These are phyloP conservation scores for Acleris literana DNA, from an alignment of 2,888 invertebrate species.

Conservation along the genomic window DNA sequence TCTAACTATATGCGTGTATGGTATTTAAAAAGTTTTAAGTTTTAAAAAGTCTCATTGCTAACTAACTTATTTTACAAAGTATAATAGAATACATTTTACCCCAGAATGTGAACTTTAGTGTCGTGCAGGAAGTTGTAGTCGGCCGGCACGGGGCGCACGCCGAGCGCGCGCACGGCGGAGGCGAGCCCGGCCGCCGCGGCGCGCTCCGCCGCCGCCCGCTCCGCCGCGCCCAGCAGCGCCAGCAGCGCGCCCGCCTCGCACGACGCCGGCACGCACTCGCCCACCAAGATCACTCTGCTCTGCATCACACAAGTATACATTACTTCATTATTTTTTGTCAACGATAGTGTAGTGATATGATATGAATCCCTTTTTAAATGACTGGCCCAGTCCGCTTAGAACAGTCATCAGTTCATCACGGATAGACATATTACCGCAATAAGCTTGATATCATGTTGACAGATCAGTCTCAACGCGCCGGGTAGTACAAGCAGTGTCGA, in stretches of 20 bases:
- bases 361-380: too few relatives aligned
- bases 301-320: slow-evolving; percentile 51
- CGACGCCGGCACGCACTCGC: slow-evolving; percentile 89
- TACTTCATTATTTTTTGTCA: not conserved
- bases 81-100: slow-evolving; percentile 79
- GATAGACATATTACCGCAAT: too few relatives aligned
- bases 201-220: slow-evolving; percentile 59
- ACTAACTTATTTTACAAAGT: too few relatives aligned
- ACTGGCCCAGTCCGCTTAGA: too few relatives aligned
- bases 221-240: slow-evolving; percentile 63
- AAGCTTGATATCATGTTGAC: too few relatives aligned
- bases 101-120: slow-evolving; percentile 86
- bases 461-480: too few relatives aligned
- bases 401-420: too few relatives aligned
- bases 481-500: too few relatives aligned
- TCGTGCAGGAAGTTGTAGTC: slow-evolving; percentile 85
- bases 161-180: slow-evolving; percentile 78
- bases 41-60: too few relatives aligned
- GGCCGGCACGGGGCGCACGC: slow-evolving; percentile 88
- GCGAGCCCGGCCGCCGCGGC: slow-evolving; percentile 65
- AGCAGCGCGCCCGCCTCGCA: slow-evolving; percentile 84
- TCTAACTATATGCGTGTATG: too few relatives aligned
- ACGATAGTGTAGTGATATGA: too few relatives aligned
- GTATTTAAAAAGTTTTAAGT: too few relatives aligned
- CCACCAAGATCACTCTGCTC: slow-evolving; percentile 87